Percentiles rank a stretch among this genome's conserved stretches.
Conservation (phyloP, 1,140 invertebrate genomes). For the Drosophila subpulchrella region DNA sequence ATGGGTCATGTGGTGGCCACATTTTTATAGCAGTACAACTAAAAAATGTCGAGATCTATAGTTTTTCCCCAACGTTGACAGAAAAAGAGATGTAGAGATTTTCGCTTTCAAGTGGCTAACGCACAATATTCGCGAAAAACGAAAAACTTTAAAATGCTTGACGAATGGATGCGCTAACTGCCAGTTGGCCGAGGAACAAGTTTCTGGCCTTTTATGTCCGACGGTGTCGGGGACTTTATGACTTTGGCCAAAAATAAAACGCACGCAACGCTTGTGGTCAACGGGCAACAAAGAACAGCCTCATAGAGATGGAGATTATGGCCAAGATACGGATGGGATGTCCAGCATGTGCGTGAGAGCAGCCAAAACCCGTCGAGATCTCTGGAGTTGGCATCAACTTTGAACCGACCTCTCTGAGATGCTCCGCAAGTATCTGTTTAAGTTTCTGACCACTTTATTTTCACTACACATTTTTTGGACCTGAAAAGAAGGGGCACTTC, state of each 20-base stretch:
- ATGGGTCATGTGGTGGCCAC: conserved; percentile 72
- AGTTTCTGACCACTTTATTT: conserved; percentile 7
- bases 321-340: conserved; percentile 44
- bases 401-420: conserved; percentile 53
- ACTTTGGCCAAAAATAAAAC: conserved; percentile 81
- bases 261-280: conserved; percentile 73
- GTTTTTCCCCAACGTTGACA: conserved; percentile 49
- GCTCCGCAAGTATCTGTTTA: conserved; percentile 31
- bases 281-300: conserved; percentile 31
- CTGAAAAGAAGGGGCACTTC: conserved; percentile 44
- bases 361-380: conserved; percentile 31
- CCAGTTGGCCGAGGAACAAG: conserved; percentile 64
- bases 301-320: conserved; percentile 42
- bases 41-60: conserved; percentile 34
- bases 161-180: conserved; percentile 78
- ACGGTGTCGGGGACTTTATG: conserved; percentile 61
- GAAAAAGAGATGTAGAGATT: conserved; percentile 38
- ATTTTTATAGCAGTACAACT: conserved; percentile 53
- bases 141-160: conserved; percentile 73
- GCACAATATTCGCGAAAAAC: conserved; percentile 58
- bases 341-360: conserved; percentile 66
- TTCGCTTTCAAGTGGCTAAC: conserved; percentile 65
- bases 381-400: conserved; percentile 56
- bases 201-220: conserved; percentile 69
- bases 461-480: background rate